Evolutionary conservation across 2,797 vertebrate species (phyloP), one percentile per base, ranked within the genome.

Genomic region (Apogon hyalosoma): DNA sequence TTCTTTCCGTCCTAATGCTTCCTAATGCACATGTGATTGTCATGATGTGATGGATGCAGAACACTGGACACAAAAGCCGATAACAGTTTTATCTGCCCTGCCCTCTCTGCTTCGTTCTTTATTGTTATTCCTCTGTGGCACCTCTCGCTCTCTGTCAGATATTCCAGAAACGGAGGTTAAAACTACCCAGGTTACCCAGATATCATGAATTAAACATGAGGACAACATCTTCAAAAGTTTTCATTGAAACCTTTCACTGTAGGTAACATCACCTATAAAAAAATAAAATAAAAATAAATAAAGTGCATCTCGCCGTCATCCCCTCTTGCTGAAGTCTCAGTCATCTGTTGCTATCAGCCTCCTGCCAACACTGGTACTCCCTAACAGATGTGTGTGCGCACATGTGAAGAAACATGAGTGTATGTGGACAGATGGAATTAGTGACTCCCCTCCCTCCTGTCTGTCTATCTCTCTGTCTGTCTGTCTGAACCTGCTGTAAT

Each of bases 281-380:
- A 21, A 21, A 21, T 21, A 41, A 31, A 31, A n/a, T n/a, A n/a
- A 2, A 31, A 6, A 6, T 6, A 31, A 31, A 31, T 31, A 31
- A 31, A 31, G 28, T 4, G 2, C 5, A 21, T 21, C 28, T 31
- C 19, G 21, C 19, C 49, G 16, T 9, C 38, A 8, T 40, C 54
- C 41, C 47, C 14, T 36, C 43, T 13, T 36, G 1, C 53, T 55
- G 52, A 63, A 24, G 66, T 43, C 41, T 47, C 53, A 41, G 21
- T 70, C 63, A 57, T 74, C 54, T 75, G 47, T 64, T 42, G 28
- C 67, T 39, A 28, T 59, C 57, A 33, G 13, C 13, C 67, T 69
- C 47, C 52, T 66, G 80, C 52, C 56, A 73, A 58, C 63, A 18
- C 28, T 0, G 31, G 6, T 15, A 28, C 51, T 48, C 58, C 43